phyloP scores from a whole-genome alignment of 2,113 vertebrate species.

The Chamaetylas fuelleborni region DNA sequence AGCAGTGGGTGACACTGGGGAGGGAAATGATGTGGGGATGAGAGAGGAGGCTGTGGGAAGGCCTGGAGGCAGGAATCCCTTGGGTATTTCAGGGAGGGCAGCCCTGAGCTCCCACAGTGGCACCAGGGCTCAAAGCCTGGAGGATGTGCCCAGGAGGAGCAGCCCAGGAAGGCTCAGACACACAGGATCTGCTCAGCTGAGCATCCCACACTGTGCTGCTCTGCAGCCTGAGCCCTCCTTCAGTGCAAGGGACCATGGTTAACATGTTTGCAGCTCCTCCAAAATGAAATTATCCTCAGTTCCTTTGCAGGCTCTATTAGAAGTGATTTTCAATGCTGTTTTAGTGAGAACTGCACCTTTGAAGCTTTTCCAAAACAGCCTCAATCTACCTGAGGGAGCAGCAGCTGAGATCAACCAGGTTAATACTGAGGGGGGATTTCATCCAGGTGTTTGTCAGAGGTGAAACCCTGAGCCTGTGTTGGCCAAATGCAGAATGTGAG shows the following conservation, averaged over 20 bases:
- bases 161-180: not conserved
- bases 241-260: not conserved
- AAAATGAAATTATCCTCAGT: not conserved
- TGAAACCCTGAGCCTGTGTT: not conserved
- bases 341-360: not conserved
- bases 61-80: not conserved
- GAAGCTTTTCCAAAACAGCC: not conserved
- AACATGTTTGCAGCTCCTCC: not conserved
- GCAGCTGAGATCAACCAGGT: not conserved
- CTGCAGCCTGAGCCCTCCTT: not conserved
- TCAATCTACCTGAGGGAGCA: not conserved
- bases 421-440: not conserved
- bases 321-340: not conserved
- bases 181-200: not conserved
- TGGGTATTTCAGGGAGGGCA: not conserved
- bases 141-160: not conserved
- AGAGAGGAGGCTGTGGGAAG: not conserved
- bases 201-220: not conserved
- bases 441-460: not conserved
- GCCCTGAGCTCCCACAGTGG: not conserved
- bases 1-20: not conserved
- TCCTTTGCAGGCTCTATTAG: not conserved
- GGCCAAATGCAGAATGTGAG: not conserved
- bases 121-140: fast-evolving
- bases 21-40: not conserved